These are phyloP conservation scores for Drosophila lini DNA, from an alignment of 1,140 invertebrate genomes.

Conservation along the genomic window DNA sequence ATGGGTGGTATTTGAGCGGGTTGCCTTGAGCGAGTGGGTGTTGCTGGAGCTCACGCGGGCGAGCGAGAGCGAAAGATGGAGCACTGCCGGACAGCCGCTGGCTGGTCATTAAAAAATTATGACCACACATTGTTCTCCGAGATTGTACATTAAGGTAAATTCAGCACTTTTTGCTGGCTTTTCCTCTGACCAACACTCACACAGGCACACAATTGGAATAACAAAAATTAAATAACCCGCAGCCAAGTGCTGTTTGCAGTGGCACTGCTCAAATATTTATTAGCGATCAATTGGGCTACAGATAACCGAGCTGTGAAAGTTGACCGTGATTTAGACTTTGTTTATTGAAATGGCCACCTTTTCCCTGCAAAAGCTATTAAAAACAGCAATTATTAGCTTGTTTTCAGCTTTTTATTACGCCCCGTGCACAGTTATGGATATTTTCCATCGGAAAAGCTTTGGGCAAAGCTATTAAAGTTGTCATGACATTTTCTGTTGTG, in stretches of 20 bases:
- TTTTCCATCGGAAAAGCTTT: constrained; percentile 1
- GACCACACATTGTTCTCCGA: constrained; percentile 63
- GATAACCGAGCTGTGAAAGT: neutral
- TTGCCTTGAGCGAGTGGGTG: constrained; percentile 12
- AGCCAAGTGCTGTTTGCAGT: constrained; percentile 19
- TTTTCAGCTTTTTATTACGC: constrained; percentile 7
- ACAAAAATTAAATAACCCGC: constrained; percentile 36
- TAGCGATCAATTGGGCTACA: constrained; percentile 20
- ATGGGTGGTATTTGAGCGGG: constrained; percentile 3
- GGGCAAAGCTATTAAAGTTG: constrained; percentile 16
- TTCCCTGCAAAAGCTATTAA: neutral
- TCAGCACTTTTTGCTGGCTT: constrained; percentile 33
- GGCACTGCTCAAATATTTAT: constrained; percentile 31
- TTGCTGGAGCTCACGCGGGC: neutral
- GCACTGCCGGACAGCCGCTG: constrained; percentile 26
- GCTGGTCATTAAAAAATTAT: constrained; percentile 79
- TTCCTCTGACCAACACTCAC: constrained; percentile 12
- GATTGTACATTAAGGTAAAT: constrained; percentile 51
- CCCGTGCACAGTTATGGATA: neutral
- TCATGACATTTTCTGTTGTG: neutral
- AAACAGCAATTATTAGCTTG: constrained; percentile 14
- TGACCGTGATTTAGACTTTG: neutral
- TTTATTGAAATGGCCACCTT: constrained; percentile 3
- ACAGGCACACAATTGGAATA: constrained; percentile 30
- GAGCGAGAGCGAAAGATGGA: neutral